Percentiles rank a stretch among this genome's conserved stretches.
Conservation (phyloP, 1,140 invertebrate species). For the Ectropis grisescens region DNA sequence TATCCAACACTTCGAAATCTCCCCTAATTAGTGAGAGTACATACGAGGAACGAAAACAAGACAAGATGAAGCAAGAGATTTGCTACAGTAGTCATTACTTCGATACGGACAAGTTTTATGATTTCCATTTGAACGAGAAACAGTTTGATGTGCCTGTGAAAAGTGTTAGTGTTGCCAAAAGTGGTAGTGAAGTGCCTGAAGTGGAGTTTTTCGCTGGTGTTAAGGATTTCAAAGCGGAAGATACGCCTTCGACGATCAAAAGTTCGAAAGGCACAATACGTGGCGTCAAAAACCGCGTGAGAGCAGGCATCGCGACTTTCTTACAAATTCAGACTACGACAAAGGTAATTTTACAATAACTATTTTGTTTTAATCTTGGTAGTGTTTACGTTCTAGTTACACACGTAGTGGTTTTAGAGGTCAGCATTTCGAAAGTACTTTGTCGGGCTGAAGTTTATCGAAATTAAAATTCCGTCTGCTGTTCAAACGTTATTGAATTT, state of each 20-base stretch:
- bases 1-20: conserved; percentile 24
- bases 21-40: conserved; percentile 76
- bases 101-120: conserved; percentile 83
- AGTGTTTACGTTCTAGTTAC: conserved; percentile 11
- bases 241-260: conserved; percentile 79
- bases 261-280: conserved; percentile 93
- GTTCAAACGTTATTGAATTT: conserved; percentile 13
- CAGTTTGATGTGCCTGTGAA: conserved; percentile 70
- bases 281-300: conserved; percentile 93
- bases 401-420: conserved; percentile 50
- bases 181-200: conserved; percentile 59
- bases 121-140: conserved; percentile 86
- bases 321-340: conserved; percentile 82
- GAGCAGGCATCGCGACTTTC: conserved; percentile 94
- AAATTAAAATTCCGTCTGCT: conserved; percentile 22
- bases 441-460: conserved; percentile 24
- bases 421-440: conserved; percentile 51
- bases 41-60: conserved; percentile 74
- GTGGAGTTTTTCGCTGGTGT: conserved; percentile 85
- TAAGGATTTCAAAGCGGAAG: conserved; percentile 80
- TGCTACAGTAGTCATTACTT: conserved; percentile 71
- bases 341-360: conserved; percentile 43
- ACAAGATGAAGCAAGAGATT: conserved; percentile 69
- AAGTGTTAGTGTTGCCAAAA: conserved; percentile 53
- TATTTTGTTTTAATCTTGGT: conserved; percentile 14